Conservation (phyloP, 2,797 vertebrate genomes). For the Silurus lanzhouensis region DNA sequence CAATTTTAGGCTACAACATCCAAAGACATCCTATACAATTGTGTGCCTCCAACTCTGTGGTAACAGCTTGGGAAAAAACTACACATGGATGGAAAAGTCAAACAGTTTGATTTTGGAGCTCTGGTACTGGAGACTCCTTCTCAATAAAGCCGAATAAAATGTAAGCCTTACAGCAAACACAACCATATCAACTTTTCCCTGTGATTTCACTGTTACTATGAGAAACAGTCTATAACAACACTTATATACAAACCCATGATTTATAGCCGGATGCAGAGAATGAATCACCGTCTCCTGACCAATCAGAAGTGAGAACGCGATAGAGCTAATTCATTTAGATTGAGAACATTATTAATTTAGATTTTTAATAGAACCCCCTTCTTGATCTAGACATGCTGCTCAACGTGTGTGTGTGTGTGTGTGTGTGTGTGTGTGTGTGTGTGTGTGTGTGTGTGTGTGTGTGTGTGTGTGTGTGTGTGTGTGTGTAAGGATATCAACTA, state of each 20-base stretch:
- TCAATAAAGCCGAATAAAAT: too few relatives aligned
- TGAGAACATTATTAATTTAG: neutral
- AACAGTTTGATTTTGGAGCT: neutral
- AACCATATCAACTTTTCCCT: neutral
- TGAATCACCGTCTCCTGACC: neutral
- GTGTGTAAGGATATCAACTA: neutral
- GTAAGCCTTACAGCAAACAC: neutral
- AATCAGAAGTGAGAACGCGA: neutral
- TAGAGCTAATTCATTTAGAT: neutral
- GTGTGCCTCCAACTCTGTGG: too few relatives aligned
- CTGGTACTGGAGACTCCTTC: neutral
- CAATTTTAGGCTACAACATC: too few relatives aligned
- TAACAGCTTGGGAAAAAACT: too few relatives aligned
- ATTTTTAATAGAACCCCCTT: too few relatives aligned
- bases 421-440: conserved; percentile 16
- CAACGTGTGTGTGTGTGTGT: neutral
- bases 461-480: conserved; percentile 13
- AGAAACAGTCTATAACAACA: neutral
- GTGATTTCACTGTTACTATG: neutral
- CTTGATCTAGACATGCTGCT: neutral
- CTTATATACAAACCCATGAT: neutral
- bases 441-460: conserved; percentile 23
- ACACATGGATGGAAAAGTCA: too few relatives aligned
- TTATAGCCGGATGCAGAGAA: neutral
- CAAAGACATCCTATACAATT: too few relatives aligned